Percentiles rank a stretch among this genome's conserved stretches.
These are phyloP conservation scores for Coccyzus lansbergi DNA, from an alignment of 2,797 vertebrate species.

Conservation along the genomic window DNA sequence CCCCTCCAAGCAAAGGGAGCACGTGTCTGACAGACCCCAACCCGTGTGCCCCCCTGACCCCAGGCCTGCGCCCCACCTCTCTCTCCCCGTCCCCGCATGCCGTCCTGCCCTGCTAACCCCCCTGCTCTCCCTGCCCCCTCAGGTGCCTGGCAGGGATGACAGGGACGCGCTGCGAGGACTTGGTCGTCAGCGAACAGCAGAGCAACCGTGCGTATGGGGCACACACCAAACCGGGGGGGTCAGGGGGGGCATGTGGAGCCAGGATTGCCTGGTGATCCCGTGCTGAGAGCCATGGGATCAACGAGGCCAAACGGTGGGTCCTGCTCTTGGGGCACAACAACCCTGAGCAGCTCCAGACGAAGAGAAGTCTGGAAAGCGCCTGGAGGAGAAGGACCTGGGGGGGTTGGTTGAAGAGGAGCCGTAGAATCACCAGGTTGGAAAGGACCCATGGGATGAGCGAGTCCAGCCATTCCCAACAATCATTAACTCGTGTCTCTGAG, in stretches of 20 bases:
- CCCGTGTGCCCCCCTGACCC: background rate
- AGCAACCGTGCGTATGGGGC: slow-evolving; percentile 80
- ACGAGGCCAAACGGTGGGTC: no score
- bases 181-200: slow-evolving; percentile 66
- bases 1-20: background rate
- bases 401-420: no score
- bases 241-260: fast-evolving
- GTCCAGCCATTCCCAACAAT: no score
- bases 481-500: no score
- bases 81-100: background rate
- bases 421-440: no score
- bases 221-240: fast-evolving
- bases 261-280: background rate
- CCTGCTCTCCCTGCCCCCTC: background rate
- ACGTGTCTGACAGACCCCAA: background rate
- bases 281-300: no score
- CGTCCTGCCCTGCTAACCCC: background rate
- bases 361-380: no score
- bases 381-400: no score
- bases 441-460: no score
- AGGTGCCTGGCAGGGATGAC: slow-evolving; percentile 86
- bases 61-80: background rate
- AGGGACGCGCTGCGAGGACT: slow-evolving; percentile 84
- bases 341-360: no score
- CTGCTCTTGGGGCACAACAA: no score